phyloP scores from a whole-genome alignment of 2,888 invertebrate genomes.

The Phania funesta region DNA sequence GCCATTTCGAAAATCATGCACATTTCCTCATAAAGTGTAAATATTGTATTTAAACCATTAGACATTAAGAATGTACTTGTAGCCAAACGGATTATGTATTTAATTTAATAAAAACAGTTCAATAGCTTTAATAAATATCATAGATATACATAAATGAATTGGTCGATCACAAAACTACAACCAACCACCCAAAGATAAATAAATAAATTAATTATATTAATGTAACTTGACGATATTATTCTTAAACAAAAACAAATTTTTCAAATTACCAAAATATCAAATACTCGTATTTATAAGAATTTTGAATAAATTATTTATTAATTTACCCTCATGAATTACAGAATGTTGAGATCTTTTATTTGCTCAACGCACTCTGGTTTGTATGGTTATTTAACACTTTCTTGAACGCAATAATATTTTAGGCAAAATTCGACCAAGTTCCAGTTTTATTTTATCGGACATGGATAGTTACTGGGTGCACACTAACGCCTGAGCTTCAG shows the following conservation, averaged over 20 bases:
- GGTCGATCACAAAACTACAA: not conserved
- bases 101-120: conserved; percentile 38
- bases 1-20: conserved; percentile 14
- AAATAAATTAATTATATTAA: not conserved
- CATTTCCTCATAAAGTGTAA: conserved; percentile 1
- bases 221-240: not conserved
- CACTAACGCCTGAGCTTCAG: no score
- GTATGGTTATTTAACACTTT: not conserved
- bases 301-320: not conserved
- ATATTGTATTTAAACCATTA: not conserved
- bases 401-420: no score
- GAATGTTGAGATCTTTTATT: not conserved
- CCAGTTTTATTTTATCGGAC: no score
- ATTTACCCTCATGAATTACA: not conserved
- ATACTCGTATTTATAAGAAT: not conserved
- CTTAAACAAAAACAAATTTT: not conserved
- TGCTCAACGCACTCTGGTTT: not conserved
- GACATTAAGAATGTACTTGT: not conserved
- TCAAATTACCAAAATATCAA: not conserved
- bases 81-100: not conserved
- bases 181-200: not conserved
- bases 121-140: conserved; percentile 65
- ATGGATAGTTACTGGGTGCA: no score
- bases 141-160: conserved; percentile 40
- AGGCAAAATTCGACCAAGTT: no score